Percentiles rank a stretch among this genome's conserved stretches.
These are phyloP conservation scores for Centropus bengalensis DNA, from an alignment of 2,113 vertebrate genomes.

Conservation along the genomic window DNA sequence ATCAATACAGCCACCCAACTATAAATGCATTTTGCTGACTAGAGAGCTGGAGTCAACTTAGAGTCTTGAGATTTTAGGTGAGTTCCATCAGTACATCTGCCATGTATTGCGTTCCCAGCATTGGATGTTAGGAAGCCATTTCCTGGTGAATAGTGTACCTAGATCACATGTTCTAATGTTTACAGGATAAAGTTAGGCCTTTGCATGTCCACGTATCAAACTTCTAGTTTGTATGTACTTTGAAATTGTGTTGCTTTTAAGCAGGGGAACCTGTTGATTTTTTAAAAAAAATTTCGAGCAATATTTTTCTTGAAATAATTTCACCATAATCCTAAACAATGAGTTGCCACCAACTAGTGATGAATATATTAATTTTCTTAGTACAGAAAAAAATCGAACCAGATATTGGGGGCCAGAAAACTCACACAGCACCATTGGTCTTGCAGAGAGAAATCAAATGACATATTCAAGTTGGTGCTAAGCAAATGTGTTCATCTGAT, in stretches of 20 bases:
- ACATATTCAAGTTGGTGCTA: background rate
- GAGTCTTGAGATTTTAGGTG: background rate
- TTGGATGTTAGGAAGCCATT: background rate
- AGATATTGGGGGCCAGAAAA: constrained; percentile 31
- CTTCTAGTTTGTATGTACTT: background rate
- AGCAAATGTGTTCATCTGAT: background rate
- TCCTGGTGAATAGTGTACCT: background rate
- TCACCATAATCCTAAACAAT: background rate
- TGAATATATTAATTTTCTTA: background rate
- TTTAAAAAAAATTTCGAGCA: background rate
- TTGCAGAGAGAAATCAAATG: constrained; percentile 11
- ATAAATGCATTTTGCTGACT: background rate
- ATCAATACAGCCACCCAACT: background rate
- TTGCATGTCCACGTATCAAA: background rate
- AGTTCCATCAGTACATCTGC: background rate
- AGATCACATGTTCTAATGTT: background rate
- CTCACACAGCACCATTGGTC: background rate
- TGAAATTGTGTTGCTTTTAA: background rate
- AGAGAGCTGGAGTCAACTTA: background rate
- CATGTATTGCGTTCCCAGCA: background rate
- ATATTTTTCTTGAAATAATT: background rate
- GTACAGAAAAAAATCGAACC: background rate
- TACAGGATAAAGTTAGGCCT: background rate
- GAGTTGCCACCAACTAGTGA: background rate
- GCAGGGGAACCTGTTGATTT: background rate